phyloP scores from a whole-genome alignment of 2,113 vertebrate species.

The Microcebus tavaratra region DNA sequence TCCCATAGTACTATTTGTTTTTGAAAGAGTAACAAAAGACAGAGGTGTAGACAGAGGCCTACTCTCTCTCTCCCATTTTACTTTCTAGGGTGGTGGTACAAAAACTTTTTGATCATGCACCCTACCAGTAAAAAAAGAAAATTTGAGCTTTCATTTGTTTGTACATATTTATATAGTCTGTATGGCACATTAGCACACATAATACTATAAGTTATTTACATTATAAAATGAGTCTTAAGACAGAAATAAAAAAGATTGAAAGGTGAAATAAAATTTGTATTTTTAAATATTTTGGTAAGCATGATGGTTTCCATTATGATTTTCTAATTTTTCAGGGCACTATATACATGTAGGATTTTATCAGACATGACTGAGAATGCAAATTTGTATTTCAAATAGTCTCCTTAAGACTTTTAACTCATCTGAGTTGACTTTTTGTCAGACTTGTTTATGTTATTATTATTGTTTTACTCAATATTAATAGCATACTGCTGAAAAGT shows the following conservation, averaged over 20 bases:
- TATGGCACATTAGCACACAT: not conserved
- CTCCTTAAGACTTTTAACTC: not conserved
- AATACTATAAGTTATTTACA: not conserved
- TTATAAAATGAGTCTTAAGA: not conserved
- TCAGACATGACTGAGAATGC: conserved; percentile 14
- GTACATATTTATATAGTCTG: not conserved
- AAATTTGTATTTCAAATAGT: conserved; percentile 49
- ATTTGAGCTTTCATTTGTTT: not conserved
- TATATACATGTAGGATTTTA: not conserved
- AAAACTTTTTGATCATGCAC: not conserved
- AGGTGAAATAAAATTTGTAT: not conserved
- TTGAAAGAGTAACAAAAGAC: not conserved
- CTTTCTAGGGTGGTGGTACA: not conserved
- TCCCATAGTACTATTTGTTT: not conserved
- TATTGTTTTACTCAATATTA: conserved; percentile 15
- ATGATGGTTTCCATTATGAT: not conserved
- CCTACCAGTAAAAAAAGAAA: not conserved
- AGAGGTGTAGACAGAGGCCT: not conserved
- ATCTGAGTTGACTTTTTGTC: conserved; percentile 57
- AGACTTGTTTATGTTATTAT: not conserved
- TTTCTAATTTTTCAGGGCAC: not conserved
- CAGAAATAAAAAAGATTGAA: not conserved
- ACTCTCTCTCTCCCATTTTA: not conserved
- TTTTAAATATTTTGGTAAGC: not conserved
- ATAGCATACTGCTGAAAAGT: not conserved